Percentiles rank a stretch among this genome's conserved stretches.
These are phyloP conservation scores for Scaptomyza tumidula DNA, from an alignment of 2,888 invertebrate species.

Conservation along the genomic window DNA sequence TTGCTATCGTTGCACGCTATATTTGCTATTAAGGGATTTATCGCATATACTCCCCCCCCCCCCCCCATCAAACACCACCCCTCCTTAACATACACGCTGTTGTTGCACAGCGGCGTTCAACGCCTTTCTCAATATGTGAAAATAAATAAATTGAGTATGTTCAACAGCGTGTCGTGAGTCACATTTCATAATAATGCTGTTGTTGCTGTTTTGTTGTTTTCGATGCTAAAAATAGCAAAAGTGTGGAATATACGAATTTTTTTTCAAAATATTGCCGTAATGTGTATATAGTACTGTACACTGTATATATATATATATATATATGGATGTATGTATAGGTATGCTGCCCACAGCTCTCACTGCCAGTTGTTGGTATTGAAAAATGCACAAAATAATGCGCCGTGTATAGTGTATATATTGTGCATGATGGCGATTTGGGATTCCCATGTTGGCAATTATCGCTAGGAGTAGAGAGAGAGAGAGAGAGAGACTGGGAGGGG, in stretches of 20 bases:
- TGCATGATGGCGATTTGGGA: conserved; percentile 65
- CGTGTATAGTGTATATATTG: conserved; percentile 33
- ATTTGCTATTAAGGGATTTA: conserved; percentile 2
- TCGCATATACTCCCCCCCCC: conserved; percentile 6
- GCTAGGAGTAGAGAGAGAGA: background rate
- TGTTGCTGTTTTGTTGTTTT: conserved; percentile 22
- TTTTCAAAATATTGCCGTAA: conserved; percentile 56
- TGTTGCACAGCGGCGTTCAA: conserved; percentile 18
- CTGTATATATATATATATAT: conserved; percentile 2
- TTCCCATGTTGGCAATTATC: conserved; percentile 74
- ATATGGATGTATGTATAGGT: conserved; percentile 5
- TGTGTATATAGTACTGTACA: no score
- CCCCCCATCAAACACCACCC: background rate
- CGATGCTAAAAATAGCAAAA: conserved; percentile 53
- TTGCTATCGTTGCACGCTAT: background rate
- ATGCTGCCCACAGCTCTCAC: conserved; percentile 11
- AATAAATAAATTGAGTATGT: conserved; percentile 27
- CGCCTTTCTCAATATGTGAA: conserved; percentile 40
- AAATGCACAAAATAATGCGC: conserved; percentile 54
- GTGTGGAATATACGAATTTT: conserved; percentile 43
- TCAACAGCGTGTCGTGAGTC: conserved; percentile 41
- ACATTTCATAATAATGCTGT: conserved; percentile 41
- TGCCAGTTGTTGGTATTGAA: conserved; percentile 37
- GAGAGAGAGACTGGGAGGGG: conserved; percentile 7
- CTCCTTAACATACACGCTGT: background rate